These are phyloP conservation scores for Engystomops pustulosus DNA, from an alignment of 2,113 vertebrate genomes.

Conservation along the genomic window DNA sequence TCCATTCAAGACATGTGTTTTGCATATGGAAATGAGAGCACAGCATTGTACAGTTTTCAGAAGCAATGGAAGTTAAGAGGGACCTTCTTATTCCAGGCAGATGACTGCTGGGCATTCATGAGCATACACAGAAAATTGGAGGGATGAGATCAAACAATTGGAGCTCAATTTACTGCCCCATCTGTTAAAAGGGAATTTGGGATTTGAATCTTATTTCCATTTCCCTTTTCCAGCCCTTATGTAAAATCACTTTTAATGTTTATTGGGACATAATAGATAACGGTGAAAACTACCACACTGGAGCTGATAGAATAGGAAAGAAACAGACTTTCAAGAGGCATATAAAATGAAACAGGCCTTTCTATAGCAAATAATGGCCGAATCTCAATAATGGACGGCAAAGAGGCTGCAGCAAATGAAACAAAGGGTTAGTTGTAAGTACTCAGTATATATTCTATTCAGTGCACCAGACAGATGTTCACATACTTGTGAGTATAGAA, in stretches of 20 bases:
- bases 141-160: conserved; percentile 52
- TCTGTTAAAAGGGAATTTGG: conserved; percentile 57
- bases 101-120: conserved; percentile 49
- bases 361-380: neutral
- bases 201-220: conserved; percentile 51
- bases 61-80: conserved; percentile 12
- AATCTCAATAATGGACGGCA: neutral
- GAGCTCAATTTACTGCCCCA: conserved; percentile 53
- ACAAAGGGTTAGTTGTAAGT: conserved; percentile 35
- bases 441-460: neutral
- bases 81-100: conserved; percentile 51
- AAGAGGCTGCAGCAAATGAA: neutral
- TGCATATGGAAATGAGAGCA: conserved; percentile 50
- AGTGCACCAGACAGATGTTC: conserved; percentile 43
- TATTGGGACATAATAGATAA: conserved; percentile 8
- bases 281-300: neutral
- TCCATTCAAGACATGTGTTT: conserved; percentile 55
- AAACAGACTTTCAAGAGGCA: neutral
- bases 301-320: neutral
- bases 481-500: conserved; percentile 25
- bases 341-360: neutral
- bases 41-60: neutral
- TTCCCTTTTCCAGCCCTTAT: conserved; percentile 10
- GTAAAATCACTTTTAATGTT: conserved; percentile 18
- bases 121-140: conserved; percentile 29